phyloP scores from a whole-genome alignment of 2,113 vertebrate species.

The Leucosticte australis region DNA sequence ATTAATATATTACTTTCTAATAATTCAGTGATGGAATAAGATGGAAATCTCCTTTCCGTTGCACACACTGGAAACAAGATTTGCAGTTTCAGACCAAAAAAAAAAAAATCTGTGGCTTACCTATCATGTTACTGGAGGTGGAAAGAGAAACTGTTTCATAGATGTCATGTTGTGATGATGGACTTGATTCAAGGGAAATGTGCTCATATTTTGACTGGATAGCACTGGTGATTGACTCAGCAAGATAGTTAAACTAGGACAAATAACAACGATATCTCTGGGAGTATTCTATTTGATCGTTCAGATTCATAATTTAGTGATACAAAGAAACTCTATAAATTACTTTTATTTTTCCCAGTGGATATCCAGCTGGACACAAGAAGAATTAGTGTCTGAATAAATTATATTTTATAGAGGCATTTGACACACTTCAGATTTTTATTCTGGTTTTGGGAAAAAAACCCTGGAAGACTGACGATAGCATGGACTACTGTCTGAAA shows the following conservation, averaged over 20 bases:
- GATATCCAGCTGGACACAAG: background rate
- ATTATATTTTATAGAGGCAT: background rate
- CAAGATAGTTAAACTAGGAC: background rate
- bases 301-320: background rate
- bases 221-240: constrained; percentile 5
- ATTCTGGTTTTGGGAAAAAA: background rate
- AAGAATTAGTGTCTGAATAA: background rate
- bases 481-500: background rate
- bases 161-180: background rate
- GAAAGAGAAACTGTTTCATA: background rate
- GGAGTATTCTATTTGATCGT: background rate
- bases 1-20: background rate
- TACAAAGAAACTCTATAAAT: background rate
- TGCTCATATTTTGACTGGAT: background rate
- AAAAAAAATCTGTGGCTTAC: background rate
- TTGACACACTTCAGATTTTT: background rate
- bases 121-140: background rate
- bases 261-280: background rate
- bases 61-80: background rate
- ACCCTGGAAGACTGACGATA: background rate
- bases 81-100: background rate
- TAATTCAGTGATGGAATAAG: background rate
- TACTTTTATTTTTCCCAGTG: background rate
- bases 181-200: constrained; percentile 4
- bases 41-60: background rate